Percentiles rank a stretch among this genome's conserved stretches.
Conservation (phyloP, 2,113 vertebrate genomes). For the Paramisgurnus dabryanus region DNA sequence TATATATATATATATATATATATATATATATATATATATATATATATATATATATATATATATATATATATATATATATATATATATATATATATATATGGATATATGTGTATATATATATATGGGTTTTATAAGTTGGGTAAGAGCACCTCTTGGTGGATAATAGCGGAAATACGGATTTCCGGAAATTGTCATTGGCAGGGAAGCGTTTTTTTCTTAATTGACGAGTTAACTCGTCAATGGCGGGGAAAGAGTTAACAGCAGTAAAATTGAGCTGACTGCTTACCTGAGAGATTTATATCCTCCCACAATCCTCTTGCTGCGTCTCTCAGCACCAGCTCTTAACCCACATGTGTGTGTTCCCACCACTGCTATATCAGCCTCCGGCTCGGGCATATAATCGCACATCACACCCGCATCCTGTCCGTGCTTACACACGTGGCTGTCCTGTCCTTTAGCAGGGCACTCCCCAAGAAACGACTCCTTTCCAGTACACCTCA, state of each 20-base stretch:
- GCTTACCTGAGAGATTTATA: constrained; percentile 69
- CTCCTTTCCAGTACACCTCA: constrained; percentile 86
- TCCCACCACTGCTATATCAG: constrained; percentile 31
- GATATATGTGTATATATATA: no score
- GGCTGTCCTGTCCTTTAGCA: constrained; percentile 67
- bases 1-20: no score
- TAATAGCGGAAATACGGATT: no score
- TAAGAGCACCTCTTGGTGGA: no score
- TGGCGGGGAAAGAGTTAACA: not conserved
- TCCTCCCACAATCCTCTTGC: constrained; percentile 77
- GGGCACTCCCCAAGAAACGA: constrained; percentile 79
- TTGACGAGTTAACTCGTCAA: no score
- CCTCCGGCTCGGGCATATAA: constrained; percentile 61
- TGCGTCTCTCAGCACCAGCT: constrained; percentile 69
- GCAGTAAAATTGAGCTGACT: not conserved
- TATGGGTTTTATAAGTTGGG: no score
- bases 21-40: no score
- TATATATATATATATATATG: no score
- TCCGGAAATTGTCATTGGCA: no score
- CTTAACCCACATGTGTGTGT: constrained; percentile 72
- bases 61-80: no score
- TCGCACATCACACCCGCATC: constrained; percentile 85
- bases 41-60: no score
- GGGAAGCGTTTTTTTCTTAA: no score
- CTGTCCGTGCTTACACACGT: constrained; percentile 79